Percentiles rank a stretch among this genome's conserved stretches.
These are phyloP conservation scores for Merluccius polli DNA, from an alignment of 2,797 vertebrate genomes.

Conservation along the genomic window DNA sequence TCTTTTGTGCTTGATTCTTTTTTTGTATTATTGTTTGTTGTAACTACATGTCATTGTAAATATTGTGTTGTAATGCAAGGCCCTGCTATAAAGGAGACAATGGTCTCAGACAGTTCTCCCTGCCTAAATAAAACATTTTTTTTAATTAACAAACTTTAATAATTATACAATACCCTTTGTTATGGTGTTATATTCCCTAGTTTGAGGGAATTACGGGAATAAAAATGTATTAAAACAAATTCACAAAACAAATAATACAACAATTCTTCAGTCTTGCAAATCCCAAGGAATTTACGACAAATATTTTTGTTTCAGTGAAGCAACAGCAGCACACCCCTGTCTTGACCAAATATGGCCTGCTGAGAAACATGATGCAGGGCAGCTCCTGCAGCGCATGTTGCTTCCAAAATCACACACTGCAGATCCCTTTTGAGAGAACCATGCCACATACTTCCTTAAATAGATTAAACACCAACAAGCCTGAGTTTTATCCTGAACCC, in stretches of 20 bases:
- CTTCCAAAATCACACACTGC: not conserved
- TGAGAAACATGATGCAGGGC: not conserved
- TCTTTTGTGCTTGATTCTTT: too few relatives aligned
- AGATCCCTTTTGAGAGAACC: not conserved
- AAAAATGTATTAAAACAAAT: not conserved
- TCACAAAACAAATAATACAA: not conserved
- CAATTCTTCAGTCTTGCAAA: not conserved
- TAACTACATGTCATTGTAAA: too few relatives aligned
- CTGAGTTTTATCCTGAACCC: not conserved
- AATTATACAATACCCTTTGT: too few relatives aligned
- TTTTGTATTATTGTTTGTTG: too few relatives aligned
- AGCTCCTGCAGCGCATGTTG: not conserved
- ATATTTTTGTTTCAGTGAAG: not conserved
- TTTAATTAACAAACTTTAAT: not conserved
- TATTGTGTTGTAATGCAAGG: too few relatives aligned
- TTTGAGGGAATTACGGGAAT: not conserved
- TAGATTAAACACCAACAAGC: not conserved
- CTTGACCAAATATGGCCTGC: not conserved
- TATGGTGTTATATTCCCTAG: not conserved
- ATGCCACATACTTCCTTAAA: not conserved
- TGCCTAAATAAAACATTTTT: too few relatives aligned
- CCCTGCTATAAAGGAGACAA: too few relatives aligned
- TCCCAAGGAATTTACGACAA: not conserved
- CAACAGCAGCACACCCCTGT: conserved; percentile 2
- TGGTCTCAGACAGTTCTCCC: too few relatives aligned